Evolutionary conservation across 2,797 vertebrate species (phyloP).

Genomic region (Parauchenoglanis punctatus): DNA sequence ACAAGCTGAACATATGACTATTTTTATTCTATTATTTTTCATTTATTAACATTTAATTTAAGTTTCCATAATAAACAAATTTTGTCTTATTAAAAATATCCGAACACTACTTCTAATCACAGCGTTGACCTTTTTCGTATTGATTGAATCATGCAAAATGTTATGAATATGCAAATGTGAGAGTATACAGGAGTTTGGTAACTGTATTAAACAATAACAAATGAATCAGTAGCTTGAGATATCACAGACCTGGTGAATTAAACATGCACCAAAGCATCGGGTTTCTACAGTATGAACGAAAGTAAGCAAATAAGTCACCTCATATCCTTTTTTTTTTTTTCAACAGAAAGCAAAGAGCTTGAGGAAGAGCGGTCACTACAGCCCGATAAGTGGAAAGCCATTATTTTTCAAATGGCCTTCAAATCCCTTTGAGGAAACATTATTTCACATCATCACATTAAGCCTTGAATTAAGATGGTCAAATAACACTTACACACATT

Average conservation of each 20-base stretch:
- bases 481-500: slow-evolving; percentile 34
- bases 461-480: slow-evolving; percentile 20
- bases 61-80: not conserved
- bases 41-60: not conserved
- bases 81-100: not conserved
- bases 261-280: not conserved
- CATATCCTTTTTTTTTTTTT: slow-evolving; percentile 43
- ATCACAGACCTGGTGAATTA: not conserved
- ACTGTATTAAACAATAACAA: not conserved
- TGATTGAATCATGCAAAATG: not conserved
- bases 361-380: slow-evolving; percentile 52
- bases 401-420: slow-evolving; percentile 48
- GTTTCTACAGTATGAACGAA: not conserved
- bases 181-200: not conserved
- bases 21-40: not conserved
- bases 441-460: slow-evolving; percentile 50
- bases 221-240: not conserved
- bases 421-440: slow-evolving; percentile 49
- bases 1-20: too few species aligned
- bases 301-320: not conserved
- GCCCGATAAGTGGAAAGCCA: slow-evolving; percentile 57
- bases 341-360: slow-evolving; percentile 45
- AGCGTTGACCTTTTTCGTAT: not conserved
- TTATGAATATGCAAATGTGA: not conserved
- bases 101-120: not conserved